phyloP scores from a whole-genome alignment of 2,113 vertebrate species.

The Psittacus erithacus region DNA sequence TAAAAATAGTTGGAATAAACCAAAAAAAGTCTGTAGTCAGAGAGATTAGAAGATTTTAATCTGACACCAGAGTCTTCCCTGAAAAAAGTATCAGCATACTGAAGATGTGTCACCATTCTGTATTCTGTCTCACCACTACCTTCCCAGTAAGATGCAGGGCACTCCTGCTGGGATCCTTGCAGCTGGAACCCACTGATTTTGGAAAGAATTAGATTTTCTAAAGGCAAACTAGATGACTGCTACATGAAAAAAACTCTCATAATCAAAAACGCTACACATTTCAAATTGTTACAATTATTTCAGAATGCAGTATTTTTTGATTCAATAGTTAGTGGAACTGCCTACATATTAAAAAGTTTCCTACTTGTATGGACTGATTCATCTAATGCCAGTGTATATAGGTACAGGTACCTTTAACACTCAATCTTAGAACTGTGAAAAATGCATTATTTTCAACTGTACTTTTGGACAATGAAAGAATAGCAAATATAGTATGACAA shows the following conservation, averaged over 20 bases:
- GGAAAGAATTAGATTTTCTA: background rate
- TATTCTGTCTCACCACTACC: background rate
- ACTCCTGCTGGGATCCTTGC: background rate
- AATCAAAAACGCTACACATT: fast-evolving
- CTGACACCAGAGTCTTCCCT: background rate
- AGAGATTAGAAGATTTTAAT: background rate
- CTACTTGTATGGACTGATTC: background rate
- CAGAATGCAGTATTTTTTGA: background rate
- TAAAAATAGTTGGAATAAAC: background rate
- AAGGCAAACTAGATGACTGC: background rate
- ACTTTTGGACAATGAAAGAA: background rate
- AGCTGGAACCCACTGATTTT: background rate
- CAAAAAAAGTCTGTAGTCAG: background rate
- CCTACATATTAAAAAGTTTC: background rate
- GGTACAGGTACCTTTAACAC: background rate
- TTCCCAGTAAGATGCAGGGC: background rate
- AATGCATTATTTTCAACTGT: background rate
- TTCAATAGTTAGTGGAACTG: background rate
- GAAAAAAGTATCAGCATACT: background rate
- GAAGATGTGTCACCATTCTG: background rate
- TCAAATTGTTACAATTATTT: background rate
- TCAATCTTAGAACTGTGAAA: background rate
- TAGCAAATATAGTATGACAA: background rate
- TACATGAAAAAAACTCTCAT: background rate
- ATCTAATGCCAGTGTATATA: background rate